phyloP scores from a whole-genome alignment of 1,140 invertebrate species.

The Pararge aegeria region DNA sequence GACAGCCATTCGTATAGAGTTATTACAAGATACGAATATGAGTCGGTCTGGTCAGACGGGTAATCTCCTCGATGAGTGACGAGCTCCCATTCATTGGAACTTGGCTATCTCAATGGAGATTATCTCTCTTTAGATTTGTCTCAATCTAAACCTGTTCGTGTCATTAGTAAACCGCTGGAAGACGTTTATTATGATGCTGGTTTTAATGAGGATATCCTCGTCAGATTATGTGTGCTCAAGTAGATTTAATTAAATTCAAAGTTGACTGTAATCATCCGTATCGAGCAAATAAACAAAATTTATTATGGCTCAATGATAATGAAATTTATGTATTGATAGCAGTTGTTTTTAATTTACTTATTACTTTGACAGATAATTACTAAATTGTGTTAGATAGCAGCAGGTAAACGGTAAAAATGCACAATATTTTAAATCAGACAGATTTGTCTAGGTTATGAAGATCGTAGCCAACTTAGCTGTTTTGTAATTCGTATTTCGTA shows the following conservation, averaged over 20 bases:
- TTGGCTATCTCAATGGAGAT: conserved; percentile 1
- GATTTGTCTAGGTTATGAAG: too few species aligned
- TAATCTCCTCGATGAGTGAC: conserved; percentile 21
- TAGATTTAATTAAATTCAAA: background rate
- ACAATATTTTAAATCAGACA: too few species aligned
- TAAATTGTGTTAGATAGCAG: too few species aligned
- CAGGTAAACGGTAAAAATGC: too few species aligned
- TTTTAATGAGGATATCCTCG: background rate
- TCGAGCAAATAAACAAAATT: too few species aligned
- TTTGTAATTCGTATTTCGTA: too few species aligned
- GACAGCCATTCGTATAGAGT: conserved; percentile 1
- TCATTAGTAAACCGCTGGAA: conserved; percentile 18
- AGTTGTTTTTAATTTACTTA: too few species aligned
- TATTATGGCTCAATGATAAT: too few species aligned
- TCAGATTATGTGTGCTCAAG: background rate
- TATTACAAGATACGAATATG: conserved; percentile 19
- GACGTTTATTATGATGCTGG: background rate
- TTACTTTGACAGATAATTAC: too few species aligned
- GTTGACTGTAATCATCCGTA: background rate
- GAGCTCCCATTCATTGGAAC: conserved; percentile 11
- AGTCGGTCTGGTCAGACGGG: conserved; percentile 14
- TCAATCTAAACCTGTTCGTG: conserved; percentile 10
- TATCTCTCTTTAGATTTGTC: conserved; percentile 13
- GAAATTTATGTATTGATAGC: too few species aligned
- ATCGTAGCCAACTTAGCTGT: too few species aligned